Base-by-base conservation (phyloP, 1,140 invertebrate genomes). In the Pogonomyrmex californicus region DNA sequence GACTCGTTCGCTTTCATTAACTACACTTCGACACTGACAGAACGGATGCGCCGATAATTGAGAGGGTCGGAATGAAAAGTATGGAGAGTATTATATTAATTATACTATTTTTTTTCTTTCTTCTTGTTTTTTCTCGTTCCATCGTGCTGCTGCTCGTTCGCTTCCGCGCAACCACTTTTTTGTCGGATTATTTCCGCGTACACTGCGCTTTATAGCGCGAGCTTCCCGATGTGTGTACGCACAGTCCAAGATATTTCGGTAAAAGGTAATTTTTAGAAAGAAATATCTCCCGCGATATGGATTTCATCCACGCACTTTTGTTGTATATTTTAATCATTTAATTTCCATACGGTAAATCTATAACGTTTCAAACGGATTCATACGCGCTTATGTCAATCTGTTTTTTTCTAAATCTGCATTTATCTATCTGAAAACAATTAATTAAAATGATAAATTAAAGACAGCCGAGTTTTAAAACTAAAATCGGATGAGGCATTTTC, bases 1-100 rank as follows among this genome's bases (percentile, higher is more conserved):
- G 33, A 83, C 68, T 83, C 38, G 66, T 83, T 73, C 41, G 54
- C 79, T 83, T 83, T 83, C 68, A 83, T 83, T 83, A 83, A 73
- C 54, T 83, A 83, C 65, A 82, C 54, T 60, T 82, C 68, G 68
- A 83, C 54, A 83, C 68, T 73, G 79, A 83, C 41, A 83, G 68
- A 83, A 83, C 75, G 79, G 41, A 83, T 60, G 41, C 44, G 41
- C 23, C 66, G 79, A 73, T 73, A 73, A 83, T 75, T 60, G 79
- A 73, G 68, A 51, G 68, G 49, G 44, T 62, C 9, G 78, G 44
- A 47, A 58, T 85, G 51, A 30, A 65, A 83, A 75, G 49, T 71
- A 63, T 47, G 44, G 66, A 3, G 33, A 44, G 23, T 60, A 75
- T 58, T 47, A 49, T 86, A 79, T 85, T 75, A 75, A 85, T 87